Evolutionary conservation across 2,888 invertebrate genomes (phyloP), one percentile per base, ranked within the genome.

Genomic region (Tipula lateralis): DNA sequence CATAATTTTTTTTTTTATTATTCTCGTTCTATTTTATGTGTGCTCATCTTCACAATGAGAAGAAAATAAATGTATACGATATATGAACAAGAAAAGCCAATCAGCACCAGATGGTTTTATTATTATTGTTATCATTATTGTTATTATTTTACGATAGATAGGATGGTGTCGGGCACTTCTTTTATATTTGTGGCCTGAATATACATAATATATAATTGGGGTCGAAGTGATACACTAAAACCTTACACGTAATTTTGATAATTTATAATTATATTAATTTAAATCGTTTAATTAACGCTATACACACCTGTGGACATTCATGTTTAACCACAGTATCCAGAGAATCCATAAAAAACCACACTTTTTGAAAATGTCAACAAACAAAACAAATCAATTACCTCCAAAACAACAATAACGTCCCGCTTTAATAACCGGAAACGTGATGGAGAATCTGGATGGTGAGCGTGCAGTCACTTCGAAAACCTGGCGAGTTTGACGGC

Each of bases 231-330:
- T 9, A 66, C 24, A 24, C 19, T 24, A 66, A 1, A 19, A 24
- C 9, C 19, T 24, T 2, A 24, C 9, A 2, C 24, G 24, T 12
- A 66, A 24, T 66, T 44, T n/a, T 44, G 19, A 24, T 12, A 50
- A 50, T 50, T 50, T 50, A 66, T 66, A 66, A 66, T 66, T 66
- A n/a, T n/a, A n/a, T 66, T 66, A 66, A 66, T 66, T 66, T 24
- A 66, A 66, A 66, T 66, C 7, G 24, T 4, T 66, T 24, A 66
- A 66, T 66, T 24, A 24, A 13, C 13, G 24, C 24, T 24, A 66
- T 4, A 39, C 39, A n/a, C 6, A 12, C n/a, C n/a, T 7, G 24
- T 9, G 12, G 66, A 24, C 66, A 66, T n/a, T n/a, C n/a, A n/a
- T 24, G 1, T 66, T 66, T 66, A 66, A n/a, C 24, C 24, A 66